Evolutionary conservation across 2,113 vertebrate genomes (phyloP).

Genomic region (Brachypteracias leptosomus): DNA sequence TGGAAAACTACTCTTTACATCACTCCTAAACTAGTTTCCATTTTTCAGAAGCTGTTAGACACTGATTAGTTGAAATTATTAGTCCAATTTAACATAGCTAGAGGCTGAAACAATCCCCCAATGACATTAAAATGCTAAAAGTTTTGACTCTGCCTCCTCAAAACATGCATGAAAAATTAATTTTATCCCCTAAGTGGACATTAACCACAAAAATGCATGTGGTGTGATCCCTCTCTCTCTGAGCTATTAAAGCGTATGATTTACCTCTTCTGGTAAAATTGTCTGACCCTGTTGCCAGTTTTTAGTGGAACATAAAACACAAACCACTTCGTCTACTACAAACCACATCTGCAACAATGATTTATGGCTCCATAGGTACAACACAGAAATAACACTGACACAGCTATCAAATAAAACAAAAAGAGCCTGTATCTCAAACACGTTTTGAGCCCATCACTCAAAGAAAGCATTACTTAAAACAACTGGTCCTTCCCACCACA

Average conservation of each 20-base stretch:
- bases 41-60: conserved; percentile 58
- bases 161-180: conserved; percentile 49
- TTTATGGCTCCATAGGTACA: background rate
- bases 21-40: conserved; percentile 57
- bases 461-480: background rate
- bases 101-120: conserved; percentile 53
- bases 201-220: conserved; percentile 36
- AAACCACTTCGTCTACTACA: background rate
- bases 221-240: background rate
- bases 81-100: conserved; percentile 48
- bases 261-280: conserved; percentile 32
- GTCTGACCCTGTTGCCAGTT: background rate
- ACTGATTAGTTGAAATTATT: conserved; percentile 55
- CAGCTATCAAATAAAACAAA: background rate
- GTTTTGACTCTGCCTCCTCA: conserved; percentile 29
- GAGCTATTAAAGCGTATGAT: background rate
- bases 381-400: background rate
- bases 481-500: background rate
- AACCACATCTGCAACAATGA: background rate
- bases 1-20: conserved; percentile 57
- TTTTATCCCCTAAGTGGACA: conserved; percentile 55
- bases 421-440: background rate
- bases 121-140: conserved; percentile 21
- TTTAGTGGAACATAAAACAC: conserved; percentile 2
- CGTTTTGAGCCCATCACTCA: background rate